These are phyloP conservation scores for Semaprochilodus insignis DNA, from an alignment of 2,797 vertebrate species.

Conservation along the genomic window DNA sequence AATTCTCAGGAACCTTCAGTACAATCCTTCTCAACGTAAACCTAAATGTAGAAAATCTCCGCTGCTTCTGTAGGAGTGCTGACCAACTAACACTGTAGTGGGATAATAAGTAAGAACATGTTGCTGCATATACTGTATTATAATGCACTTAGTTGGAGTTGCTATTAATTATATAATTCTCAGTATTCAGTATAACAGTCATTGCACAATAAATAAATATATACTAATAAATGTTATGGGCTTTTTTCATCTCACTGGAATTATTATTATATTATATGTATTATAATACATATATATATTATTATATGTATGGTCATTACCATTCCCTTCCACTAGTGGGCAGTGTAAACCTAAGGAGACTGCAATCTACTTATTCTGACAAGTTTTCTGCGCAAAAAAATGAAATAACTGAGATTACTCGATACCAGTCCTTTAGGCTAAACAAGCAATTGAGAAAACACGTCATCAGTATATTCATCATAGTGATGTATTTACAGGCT, in stretches of 20 bases:
- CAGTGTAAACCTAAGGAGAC: conserved; percentile 59
- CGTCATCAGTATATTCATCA: not conserved
- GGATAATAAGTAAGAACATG: not conserved
- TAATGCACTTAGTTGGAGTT: not conserved
- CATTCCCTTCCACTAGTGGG: conserved; percentile 77
- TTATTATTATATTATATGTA: not conserved
- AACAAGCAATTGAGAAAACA: not conserved
- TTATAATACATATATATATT: no score
- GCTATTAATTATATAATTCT: not conserved
- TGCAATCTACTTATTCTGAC: not conserved
- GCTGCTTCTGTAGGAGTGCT: no score
- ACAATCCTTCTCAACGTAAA: no score
- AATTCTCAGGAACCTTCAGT: not conserved
- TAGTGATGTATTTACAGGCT: not conserved
- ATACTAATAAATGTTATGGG: not conserved
- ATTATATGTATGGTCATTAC: not conserved
- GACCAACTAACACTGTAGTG: not conserved
- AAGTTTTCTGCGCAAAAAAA: not conserved
- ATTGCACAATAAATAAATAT: not conserved
- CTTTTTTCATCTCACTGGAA: not conserved
- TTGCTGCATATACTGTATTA: not conserved
- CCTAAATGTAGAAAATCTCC: no score
- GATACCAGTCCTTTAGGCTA: no score
- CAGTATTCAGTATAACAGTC: not conserved
- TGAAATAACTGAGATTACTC: not conserved